Conservation (phyloP, 2,113 vertebrate genomes). For the Oncorhynchus keta region DNA sequence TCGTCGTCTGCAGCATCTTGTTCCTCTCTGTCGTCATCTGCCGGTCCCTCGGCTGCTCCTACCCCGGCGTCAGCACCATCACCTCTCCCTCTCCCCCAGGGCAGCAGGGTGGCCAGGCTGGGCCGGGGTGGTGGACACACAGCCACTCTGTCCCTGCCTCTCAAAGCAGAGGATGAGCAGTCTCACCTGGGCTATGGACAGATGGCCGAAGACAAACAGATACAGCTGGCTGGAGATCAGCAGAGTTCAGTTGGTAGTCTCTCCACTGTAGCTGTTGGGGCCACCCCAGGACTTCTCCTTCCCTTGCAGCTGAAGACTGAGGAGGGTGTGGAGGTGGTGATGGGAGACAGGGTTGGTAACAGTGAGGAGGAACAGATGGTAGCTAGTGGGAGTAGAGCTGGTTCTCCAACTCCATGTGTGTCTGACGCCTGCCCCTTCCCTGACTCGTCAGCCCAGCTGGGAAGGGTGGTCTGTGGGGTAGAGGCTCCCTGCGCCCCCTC, state of each 20-base stretch:
- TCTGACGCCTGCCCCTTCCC: slow-evolving; percentile 47
- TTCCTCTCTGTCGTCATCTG: slow-evolving; percentile 37
- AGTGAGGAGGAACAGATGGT: slow-evolving; percentile 22
- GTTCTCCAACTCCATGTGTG: slow-evolving; percentile 20
- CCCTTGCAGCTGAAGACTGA: slow-evolving; percentile 67
- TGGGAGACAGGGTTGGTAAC: not conserved
- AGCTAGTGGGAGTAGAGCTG: slow-evolving; percentile 28
- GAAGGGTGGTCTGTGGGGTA: slow-evolving; percentile 35
- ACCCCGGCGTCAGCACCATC: slow-evolving; percentile 61
- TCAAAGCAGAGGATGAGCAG: slow-evolving; percentile 81
- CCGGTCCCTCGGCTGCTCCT: slow-evolving; percentile 58
- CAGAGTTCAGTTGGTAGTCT: slow-evolving; percentile 15
- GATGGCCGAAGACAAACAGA: slow-evolving; percentile 28
- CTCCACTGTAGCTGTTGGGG: slow-evolving; percentile 15
- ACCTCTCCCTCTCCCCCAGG: slow-evolving; percentile 50
- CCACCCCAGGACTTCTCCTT: slow-evolving; percentile 20
- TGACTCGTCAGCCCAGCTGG: slow-evolving; percentile 59
- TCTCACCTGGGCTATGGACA: slow-evolving; percentile 61
- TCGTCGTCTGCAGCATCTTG: slow-evolving; percentile 53
- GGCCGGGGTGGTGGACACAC: slow-evolving; percentile 10
- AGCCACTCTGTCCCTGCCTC: slow-evolving; percentile 48
- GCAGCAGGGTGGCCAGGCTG: slow-evolving; percentile 20
- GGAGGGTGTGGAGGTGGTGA: slow-evolving; percentile 41
- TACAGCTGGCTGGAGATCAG: slow-evolving; percentile 27
- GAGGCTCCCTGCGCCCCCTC: slow-evolving; percentile 24